These are phyloP conservation scores for Drosophila yakuba DNA, from an alignment of 1,140 invertebrate genomes.

Conservation along the genomic window DNA sequence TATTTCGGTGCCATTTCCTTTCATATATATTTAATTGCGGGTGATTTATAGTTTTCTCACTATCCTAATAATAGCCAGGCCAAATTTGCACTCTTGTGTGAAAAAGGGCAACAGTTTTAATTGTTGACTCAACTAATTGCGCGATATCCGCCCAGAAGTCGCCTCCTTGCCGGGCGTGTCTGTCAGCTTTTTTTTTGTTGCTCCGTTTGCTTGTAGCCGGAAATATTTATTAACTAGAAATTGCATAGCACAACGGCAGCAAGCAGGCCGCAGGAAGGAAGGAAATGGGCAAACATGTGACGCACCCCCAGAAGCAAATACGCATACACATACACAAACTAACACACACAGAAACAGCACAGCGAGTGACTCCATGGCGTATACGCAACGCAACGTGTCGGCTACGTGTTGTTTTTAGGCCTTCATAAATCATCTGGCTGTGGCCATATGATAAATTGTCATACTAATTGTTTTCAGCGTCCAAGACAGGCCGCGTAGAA, in stretches of 20 bases:
- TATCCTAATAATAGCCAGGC: slow-evolving; percentile 26
- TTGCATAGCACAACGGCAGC: slow-evolving; percentile 62
- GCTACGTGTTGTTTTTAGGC: slow-evolving; percentile 46
- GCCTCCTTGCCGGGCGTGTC: slow-evolving; percentile 37
- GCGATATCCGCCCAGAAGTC: slow-evolving; percentile 31
- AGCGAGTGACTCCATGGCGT: slow-evolving; percentile 5
- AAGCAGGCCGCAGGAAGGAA: slow-evolving; percentile 58
- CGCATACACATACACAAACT: slow-evolving; percentile 34
- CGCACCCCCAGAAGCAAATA: slow-evolving; percentile 73
- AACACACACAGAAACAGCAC: slow-evolving; percentile 17
- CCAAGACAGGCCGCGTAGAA: slow-evolving; percentile 54
- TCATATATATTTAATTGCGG: slow-evolving; percentile 7
- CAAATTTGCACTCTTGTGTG: slow-evolving; percentile 28
- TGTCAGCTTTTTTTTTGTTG: slow-evolving; percentile 50
- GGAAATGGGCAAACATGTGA: slow-evolving; percentile 77
- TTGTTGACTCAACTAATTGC: slow-evolving; percentile 62
- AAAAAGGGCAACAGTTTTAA: slow-evolving; percentile 46
- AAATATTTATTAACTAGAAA: slow-evolving; percentile 83
- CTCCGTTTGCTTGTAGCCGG: slow-evolving; percentile 46
- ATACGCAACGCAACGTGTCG: slow-evolving; percentile 46
- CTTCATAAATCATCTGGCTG: slow-evolving; percentile 78
- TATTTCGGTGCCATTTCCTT: neutral
- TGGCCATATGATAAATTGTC: slow-evolving; percentile 82
- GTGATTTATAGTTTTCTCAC: slow-evolving; percentile 25
- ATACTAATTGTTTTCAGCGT: slow-evolving; percentile 83